phyloP scores from a whole-genome alignment of 2,113 vertebrate genomes.

The Pteronura brasiliensis region DNA sequence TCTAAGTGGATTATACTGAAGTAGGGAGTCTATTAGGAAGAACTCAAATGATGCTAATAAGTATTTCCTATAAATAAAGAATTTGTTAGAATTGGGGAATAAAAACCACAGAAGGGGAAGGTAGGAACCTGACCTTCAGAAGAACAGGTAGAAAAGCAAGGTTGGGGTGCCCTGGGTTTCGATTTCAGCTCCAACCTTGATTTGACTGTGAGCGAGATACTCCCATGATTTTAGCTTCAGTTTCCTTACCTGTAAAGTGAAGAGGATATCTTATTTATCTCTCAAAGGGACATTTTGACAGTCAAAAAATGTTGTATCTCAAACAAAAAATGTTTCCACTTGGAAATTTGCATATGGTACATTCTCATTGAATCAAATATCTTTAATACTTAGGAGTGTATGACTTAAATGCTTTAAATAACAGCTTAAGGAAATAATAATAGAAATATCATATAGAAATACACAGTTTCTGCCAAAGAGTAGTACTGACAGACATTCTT shows the following conservation, averaged over 20 bases:
- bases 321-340: too few species aligned
- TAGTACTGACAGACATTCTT: background rate
- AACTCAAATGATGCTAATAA: background rate
- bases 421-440: background rate
- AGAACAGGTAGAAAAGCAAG: background rate
- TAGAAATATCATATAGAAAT: background rate
- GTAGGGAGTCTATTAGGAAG: background rate
- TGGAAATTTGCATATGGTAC: background rate
- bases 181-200: background rate
- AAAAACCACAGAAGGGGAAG: background rate
- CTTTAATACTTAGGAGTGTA: too few species aligned
- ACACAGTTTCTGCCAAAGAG: background rate
- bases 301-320: background rate
- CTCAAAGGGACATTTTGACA: background rate
- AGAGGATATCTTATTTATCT: background rate
- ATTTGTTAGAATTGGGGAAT: background rate
- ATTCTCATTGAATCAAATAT: background rate
- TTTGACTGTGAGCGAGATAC: background rate
- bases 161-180: too few species aligned
- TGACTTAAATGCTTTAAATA: background rate
- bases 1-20: background rate
- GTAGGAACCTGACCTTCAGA: background rate
- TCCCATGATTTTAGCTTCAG: background rate
- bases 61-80: background rate
- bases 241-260: background rate